Percentiles rank a stretch among this genome's conserved stretches.
Conservation (phyloP, 2,888 invertebrate genomes). For the Hyposoter dolosus region DNA sequence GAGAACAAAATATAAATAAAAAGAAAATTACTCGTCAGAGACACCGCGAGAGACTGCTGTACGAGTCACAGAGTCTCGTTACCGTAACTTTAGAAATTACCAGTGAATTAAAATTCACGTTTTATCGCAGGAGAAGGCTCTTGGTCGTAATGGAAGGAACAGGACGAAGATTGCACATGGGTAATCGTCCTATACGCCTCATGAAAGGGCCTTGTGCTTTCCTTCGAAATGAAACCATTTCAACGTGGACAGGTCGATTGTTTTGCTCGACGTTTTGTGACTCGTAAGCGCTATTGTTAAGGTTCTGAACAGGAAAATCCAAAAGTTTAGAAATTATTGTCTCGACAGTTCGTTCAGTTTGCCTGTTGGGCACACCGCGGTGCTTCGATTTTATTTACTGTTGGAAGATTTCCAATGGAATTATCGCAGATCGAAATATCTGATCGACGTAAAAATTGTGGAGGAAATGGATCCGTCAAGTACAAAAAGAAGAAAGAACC, state of each 20-base stretch:
- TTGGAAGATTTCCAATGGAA: neutral
- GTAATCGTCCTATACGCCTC: constrained; percentile 19
- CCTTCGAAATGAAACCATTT: constrained; percentile 16
- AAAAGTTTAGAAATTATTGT: constrained; percentile 4
- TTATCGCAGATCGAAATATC: neutral
- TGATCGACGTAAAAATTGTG: neutral
- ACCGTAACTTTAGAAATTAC: constrained; percentile 61
- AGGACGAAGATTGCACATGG: constrained; percentile 29
- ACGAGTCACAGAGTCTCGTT: constrained; percentile 49
- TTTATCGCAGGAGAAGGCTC: constrained; percentile 42
- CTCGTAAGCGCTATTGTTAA: constrained; percentile 66
- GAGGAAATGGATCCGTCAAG: neutral
- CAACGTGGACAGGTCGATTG: constrained; percentile 55
- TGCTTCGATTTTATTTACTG: neutral
- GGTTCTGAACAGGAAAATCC: constrained; percentile 32
- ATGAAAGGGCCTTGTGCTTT: constrained; percentile 10
- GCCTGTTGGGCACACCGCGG: neutral
- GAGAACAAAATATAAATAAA: neutral
- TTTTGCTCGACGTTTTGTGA: constrained; percentile 60
- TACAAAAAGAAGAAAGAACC: neutral
- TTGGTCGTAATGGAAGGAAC: constrained; percentile 26
- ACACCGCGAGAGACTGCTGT: neutral
- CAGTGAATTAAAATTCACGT: constrained; percentile 60
- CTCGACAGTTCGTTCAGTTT: neutral
- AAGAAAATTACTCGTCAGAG: constrained; percentile 23